A percentile compares a stretch with the other conserved stretches of the same genome.
phyloP scores from a whole-genome alignment of 2,113 vertebrate genomes.

The Cebidichthys violaceus region DNA sequence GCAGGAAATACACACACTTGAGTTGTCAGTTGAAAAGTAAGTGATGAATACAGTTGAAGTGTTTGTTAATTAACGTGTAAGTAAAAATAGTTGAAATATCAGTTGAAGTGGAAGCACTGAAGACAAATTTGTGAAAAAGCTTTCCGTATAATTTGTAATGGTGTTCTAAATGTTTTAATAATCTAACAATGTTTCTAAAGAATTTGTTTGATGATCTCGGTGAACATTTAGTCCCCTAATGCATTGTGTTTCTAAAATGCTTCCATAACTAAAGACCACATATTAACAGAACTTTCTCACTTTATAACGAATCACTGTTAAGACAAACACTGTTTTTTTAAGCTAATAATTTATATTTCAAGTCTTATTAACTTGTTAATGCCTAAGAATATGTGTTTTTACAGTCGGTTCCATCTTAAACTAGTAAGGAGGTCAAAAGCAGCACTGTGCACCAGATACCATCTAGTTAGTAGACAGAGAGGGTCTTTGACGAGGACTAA shows the following conservation, averaged over 20 bases:
- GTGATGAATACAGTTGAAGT: background rate
- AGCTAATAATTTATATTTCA: background rate
- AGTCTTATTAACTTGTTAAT: background rate
- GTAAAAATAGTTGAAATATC: background rate
- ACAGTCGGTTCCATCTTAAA: background rate
- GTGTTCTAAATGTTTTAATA: no score
- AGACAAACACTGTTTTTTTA: background rate
- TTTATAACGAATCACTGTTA: background rate
- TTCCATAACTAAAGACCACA: background rate
- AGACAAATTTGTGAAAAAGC: background rate
- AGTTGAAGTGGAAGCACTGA: background rate
- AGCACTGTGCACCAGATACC: background rate
- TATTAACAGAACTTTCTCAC: background rate
- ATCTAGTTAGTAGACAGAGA: background rate
- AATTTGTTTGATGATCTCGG: background rate
- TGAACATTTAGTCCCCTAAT: background rate
- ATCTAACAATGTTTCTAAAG: background rate
- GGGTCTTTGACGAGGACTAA: slow-evolving; percentile 38
- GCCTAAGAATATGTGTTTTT: background rate
- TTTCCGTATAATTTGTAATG: background rate
- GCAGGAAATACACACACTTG: no score
- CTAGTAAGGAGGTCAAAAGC: background rate
- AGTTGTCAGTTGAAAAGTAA: background rate
- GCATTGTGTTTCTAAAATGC: background rate
- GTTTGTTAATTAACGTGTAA: no score